Evolutionary conservation across 2,113 vertebrate species (phyloP), one percentile per base, ranked within the genome.

Genomic region (Acrocephalus arundinaceus): DNA sequence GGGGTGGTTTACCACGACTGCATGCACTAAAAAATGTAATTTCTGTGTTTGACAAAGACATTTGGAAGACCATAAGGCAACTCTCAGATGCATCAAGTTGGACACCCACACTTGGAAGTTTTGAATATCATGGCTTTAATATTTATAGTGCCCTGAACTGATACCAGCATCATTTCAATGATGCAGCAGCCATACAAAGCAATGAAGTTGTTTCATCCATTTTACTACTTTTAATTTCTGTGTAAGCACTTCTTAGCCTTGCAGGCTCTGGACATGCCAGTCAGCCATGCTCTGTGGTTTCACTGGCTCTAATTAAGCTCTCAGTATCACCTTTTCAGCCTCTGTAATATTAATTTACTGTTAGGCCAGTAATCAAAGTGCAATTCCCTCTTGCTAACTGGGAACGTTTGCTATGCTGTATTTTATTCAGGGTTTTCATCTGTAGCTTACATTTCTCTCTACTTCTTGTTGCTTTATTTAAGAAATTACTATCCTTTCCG

Each of bases 401-500:
- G 22, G 20, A 70, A n/a, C 12, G 6, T 75, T 90, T 78, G 48
- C 23, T 79, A 19, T 48, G 85, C 55, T 73, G 16, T 18, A 10
- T 61, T 85, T 89, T 95, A 39, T 76, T 61, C 33, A 55, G 37
- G 7, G n/a, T 70, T 90, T 20, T 73, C 21, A 18, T 91, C 93
- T 91, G 7, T 20, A 61, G 57, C 58, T 93, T 89, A 62, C 10
- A 71, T 90, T 97, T 96, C 93, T 93, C 51, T 92, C 80, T 73
- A 61, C 35, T 90, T 94, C 80, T 83, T 55, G 33, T 41, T 95
- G 84, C 95, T 93, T 93, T 96, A 91, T 94, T 97, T 95, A 92
- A 96, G 87, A 95, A 97, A 91, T 94, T 82, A 92, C 93, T 94
- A 73, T 62, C 75, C 15, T 61, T 95, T 93, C 77, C 13, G 0